Base-by-base conservation (phyloP, 2,797 vertebrate genomes). In the Chelmon rostratus region DNA sequence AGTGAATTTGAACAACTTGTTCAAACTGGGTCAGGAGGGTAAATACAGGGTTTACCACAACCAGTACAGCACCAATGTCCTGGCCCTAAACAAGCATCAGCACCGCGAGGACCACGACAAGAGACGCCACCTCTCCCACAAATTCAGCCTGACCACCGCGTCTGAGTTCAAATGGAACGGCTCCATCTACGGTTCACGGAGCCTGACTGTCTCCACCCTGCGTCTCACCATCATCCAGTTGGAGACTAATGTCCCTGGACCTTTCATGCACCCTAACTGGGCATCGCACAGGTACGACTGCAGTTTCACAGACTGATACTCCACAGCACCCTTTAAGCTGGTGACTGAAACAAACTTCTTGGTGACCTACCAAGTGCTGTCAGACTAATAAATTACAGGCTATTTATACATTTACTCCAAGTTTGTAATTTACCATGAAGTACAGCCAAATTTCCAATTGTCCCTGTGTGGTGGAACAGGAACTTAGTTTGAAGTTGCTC, bases 91-190 rank as follows among this genome's bases (percentile, higher is more conserved):
- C 93, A 99, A 99, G 81, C 98, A 99, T 86, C 98, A 99, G 91
- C 98, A 99, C 92, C 95, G 98, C 13, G 98, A 99, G 90, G 98
- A 99, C 88, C 97, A 99, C 3, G 98, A 99, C 94, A 99, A 99
- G 93, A 96, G 97, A 31, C 91, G 98, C n/a, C 98, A 99, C 89
- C 97, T 99, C 67, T 97, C 98, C 0, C 98, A 99, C 91, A 99
- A 99, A 83, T 99, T 99, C 94, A 99, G 98, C 90, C 94, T 99
- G 89, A 99, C 97, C 57, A 96, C 97, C 0, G 96, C 96, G 0
- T 95, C 97, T 0, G 98, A 99, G 86, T 99, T 99, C 95, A 99
- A 98, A 82, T 99, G 98, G 98, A 99, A 97, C 5, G 98, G 98
- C 19, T 97, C 98, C 38, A 97, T 99, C 73, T 97, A 99, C 1